Evolutionary conservation across 2,888 invertebrate species (phyloP).

Genomic region (Spodoptera exigua): DNA sequence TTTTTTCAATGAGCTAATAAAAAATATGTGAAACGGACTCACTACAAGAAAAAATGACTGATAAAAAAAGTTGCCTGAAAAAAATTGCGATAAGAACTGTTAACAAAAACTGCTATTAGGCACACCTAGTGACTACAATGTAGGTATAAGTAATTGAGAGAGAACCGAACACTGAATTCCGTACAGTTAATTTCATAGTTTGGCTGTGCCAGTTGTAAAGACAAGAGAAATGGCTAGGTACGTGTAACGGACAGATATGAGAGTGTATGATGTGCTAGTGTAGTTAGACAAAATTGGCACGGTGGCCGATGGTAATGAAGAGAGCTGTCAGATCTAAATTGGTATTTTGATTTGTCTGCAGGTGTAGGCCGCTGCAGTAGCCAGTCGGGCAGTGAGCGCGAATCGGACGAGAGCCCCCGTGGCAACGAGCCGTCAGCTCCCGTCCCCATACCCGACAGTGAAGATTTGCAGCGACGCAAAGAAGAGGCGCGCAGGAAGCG

Average conservation of each 20-base stretch:
- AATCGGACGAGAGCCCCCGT: slow-evolving; percentile 80
- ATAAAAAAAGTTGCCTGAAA: slow-evolving; percentile 19
- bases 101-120: slow-evolving; percentile 21
- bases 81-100: slow-evolving; percentile 22
- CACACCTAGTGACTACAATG: slow-evolving; percentile 18
- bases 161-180: slow-evolving; percentile 28
- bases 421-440: slow-evolving; percentile 87
- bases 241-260: neutral
- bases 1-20: slow-evolving; percentile 11
- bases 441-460: slow-evolving; percentile 90
- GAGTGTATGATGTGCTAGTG: neutral
- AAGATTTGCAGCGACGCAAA: slow-evolving; percentile 93
- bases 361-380: slow-evolving; percentile 88
- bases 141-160: slow-evolving; percentile 12
- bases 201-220: slow-evolving; percentile 4
- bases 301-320: neutral
- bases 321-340: slow-evolving; percentile 8
- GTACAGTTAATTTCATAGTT: slow-evolving; percentile 14
- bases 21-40: slow-evolving; percentile 1
- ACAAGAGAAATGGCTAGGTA: neutral
- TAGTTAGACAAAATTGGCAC: neutral
- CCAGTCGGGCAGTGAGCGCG: slow-evolving; percentile 89
- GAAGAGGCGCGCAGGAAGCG: slow-evolving; percentile 96
- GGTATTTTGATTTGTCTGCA: slow-evolving; percentile 63
- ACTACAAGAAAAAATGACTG: slow-evolving; percentile 22